Evolutionary conservation across 2,797 vertebrate genomes (phyloP).

Genomic region (Psittacula derbiana): DNA sequence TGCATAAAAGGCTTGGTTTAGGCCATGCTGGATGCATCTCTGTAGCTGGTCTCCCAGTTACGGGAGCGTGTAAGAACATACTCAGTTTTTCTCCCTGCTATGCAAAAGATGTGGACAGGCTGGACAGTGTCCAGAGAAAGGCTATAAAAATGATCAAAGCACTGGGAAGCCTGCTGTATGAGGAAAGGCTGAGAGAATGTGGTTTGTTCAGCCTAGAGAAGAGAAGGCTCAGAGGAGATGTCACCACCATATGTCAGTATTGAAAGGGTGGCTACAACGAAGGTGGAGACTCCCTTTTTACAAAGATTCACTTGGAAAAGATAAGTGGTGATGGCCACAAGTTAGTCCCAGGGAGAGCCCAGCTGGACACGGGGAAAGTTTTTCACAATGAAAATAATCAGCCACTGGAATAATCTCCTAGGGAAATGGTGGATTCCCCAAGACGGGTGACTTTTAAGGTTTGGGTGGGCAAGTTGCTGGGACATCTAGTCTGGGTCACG

Average conservation of each 20-base stretch:
- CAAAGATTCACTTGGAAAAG: neutral
- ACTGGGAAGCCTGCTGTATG: neutral
- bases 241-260: neutral
- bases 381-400: neutral
- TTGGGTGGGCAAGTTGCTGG: neutral
- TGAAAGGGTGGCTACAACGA: neutral
- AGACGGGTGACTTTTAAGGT: neutral
- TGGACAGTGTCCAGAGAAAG: neutral
- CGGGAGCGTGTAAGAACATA: accelerated
- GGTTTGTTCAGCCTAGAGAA: neutral
- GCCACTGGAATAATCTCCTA: neutral
- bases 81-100: neutral
- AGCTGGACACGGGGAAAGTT: neutral
- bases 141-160: neutral
- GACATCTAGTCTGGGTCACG: neutral
- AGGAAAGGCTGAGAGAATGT: neutral
- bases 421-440: neutral
- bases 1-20: neutral
- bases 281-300: neutral
- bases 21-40: neutral
- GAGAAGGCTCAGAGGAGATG: neutral
- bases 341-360: neutral
- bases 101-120: neutral
- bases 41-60: neutral
- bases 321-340: neutral